phyloP scores from a whole-genome alignment of 2,797 vertebrate genomes.

The Notolabrus celidotus region DNA sequence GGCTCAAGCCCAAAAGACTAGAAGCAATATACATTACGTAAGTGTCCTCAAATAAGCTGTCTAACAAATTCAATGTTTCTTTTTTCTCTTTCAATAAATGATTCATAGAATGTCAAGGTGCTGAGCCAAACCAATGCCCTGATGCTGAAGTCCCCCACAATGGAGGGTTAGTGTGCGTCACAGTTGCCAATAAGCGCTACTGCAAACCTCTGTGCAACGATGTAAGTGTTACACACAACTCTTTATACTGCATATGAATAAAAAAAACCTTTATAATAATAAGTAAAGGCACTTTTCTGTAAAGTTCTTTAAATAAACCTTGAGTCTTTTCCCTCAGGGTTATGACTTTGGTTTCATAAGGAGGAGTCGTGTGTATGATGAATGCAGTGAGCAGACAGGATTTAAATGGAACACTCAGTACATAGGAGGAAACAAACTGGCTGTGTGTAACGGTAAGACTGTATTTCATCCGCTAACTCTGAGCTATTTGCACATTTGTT shows the following conservation, averaged over 20 bases:
- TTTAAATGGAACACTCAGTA: constrained; percentile 81
- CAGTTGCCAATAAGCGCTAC: constrained; percentile 54
- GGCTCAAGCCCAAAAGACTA: neutral
- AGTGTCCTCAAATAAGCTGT: neutral
- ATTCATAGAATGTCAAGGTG: constrained; percentile 66
- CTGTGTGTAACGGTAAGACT: constrained; percentile 81
- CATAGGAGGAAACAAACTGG: constrained; percentile 76
- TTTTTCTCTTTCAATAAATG: neutral
- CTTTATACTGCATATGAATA: neutral
- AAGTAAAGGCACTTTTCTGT: neutral
- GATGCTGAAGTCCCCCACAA: constrained; percentile 68
- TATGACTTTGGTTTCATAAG: constrained; percentile 85
- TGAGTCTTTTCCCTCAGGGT: constrained; percentile 66
- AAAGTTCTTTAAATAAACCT: neutral
- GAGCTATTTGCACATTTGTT: neutral
- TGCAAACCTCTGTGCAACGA: constrained; percentile 89
- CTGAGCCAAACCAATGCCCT: constrained; percentile 51
- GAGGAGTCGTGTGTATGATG: constrained; percentile 76
- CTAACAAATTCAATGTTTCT: neutral
- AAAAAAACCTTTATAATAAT: too few relatives aligned
- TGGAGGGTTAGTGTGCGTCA: constrained; percentile 82
- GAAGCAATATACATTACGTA: neutral
- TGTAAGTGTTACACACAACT: constrained; percentile 55
- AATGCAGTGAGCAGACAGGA: constrained; percentile 69
- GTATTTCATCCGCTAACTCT: neutral